Conservation (phyloP, 2,797 vertebrate species). For the Parotocinclus haroldoi region DNA sequence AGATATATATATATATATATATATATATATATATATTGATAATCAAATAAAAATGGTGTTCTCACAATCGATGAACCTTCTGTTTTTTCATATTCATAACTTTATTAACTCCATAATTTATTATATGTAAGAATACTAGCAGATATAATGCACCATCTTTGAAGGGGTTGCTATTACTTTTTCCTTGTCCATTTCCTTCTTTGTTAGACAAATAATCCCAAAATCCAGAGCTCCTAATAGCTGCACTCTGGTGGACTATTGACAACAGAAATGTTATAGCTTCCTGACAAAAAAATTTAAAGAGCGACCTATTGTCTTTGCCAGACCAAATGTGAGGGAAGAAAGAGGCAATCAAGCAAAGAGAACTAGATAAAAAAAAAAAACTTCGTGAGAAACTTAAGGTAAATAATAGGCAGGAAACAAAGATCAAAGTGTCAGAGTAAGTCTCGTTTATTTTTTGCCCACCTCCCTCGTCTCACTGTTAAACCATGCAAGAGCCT, state of each 20-base stretch:
- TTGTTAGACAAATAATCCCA: slow-evolving; percentile 17
- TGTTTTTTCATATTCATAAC: no score
- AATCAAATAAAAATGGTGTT: no score
- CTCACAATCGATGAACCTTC: no score
- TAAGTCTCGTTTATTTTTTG: slow-evolving; percentile 86
- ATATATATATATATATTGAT: no score
- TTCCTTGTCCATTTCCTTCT: slow-evolving; percentile 4
- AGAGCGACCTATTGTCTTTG: slow-evolving; percentile 63
- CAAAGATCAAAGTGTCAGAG: slow-evolving; percentile 82
- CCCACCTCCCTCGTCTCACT: slow-evolving; percentile 63
- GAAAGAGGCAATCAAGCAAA: slow-evolving; percentile 67
- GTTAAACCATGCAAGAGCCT: slow-evolving; percentile 61
- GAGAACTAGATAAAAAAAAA: slow-evolving; percentile 61
- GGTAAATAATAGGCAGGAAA: slow-evolving; percentile 91
- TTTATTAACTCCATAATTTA: no score
- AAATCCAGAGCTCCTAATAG: slow-evolving; percentile 25
- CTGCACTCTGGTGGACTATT: slow-evolving; percentile 33
- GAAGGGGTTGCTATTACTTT: neutral
- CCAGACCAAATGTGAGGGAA: slow-evolving; percentile 67
- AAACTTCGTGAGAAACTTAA: slow-evolving; percentile 76
- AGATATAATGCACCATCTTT: slow-evolving; percentile 4
- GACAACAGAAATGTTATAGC: slow-evolving; percentile 70
- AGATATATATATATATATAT: no score
- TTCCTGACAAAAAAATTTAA: slow-evolving; percentile 72
- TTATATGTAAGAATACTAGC: neutral